Percentiles rank a stretch among this genome's conserved stretches.
Conservation (phyloP, 2,113 vertebrate species). For the Centropristis striata region DNA sequence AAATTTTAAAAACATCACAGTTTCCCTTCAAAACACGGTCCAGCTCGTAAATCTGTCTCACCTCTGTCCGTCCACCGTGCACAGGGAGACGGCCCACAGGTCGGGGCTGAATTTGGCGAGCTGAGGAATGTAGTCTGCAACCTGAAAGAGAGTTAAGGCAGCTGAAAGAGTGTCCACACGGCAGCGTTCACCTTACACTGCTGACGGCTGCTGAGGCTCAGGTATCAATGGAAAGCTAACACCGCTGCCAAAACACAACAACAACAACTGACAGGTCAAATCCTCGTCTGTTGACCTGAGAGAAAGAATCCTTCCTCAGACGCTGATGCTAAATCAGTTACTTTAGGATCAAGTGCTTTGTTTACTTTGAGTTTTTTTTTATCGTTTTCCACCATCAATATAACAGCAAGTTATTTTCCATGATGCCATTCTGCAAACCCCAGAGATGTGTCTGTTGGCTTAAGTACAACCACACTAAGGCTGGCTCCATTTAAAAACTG, state of each 20-base stretch:
- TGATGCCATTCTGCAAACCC: background rate
- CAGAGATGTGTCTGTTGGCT: background rate
- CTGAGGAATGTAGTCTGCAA: conserved; percentile 99
- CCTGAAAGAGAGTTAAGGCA: conserved; percentile 82
- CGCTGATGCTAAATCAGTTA: background rate
- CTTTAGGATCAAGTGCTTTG: background rate
- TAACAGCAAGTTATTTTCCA: background rate
- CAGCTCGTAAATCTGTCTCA: conserved; percentile 65
- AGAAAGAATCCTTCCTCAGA: conserved; percentile 20
- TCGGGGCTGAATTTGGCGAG: conserved; percentile 97
- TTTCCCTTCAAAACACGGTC: background rate
- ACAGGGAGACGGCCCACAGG: conserved; percentile 96
- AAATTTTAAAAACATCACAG: background rate
- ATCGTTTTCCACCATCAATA: background rate
- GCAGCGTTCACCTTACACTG: conserved; percentile 23
- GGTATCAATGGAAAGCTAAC: conserved; percentile 26
- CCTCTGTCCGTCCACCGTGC: conserved; percentile 99
- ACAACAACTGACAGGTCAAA: conserved; percentile 4
- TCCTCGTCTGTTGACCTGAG: background rate
- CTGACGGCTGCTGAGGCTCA: conserved; percentile 35
- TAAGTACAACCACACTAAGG: background rate
- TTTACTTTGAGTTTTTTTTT: background rate
- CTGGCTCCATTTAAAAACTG: background rate
- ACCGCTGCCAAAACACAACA: conserved; percentile 15
- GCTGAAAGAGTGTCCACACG: conserved; percentile 9